These are phyloP conservation scores for Phoenicopterus ruber DNA, from an alignment of 2,113 vertebrate species.

Conservation along the genomic window DNA sequence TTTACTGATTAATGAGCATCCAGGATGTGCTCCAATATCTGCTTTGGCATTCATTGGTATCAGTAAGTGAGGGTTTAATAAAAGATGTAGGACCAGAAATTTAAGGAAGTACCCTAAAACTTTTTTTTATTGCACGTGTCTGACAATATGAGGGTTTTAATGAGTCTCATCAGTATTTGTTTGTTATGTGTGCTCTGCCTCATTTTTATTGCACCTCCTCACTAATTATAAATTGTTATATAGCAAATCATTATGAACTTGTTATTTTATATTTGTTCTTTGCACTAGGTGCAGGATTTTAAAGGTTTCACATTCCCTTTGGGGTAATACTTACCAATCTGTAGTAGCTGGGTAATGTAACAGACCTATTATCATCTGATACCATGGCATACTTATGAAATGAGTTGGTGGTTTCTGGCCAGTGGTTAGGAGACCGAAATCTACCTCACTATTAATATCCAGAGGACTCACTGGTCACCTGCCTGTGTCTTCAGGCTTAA, in stretches of 20 bases:
- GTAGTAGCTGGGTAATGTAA: not conserved
- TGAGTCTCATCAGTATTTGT: slow-evolving; percentile 24
- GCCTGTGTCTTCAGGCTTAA: not conserved
- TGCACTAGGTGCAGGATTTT: not conserved
- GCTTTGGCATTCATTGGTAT: not conserved
- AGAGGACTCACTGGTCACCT: not conserved
- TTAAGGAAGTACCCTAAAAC: not conserved
- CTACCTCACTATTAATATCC: not conserved
- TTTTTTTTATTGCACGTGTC: not conserved
- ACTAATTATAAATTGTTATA: not conserved
- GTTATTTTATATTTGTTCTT: slow-evolving; percentile 11
- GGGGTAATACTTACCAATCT: not conserved
- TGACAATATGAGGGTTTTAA: not conserved
- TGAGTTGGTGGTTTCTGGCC: not conserved
- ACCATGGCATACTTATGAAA: not conserved
- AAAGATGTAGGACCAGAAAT: not conserved
- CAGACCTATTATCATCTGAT: not conserved
- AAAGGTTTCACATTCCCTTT: not conserved
- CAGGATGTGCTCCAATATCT: not conserved
- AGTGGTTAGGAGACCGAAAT: not conserved
- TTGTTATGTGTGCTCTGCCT: not conserved
- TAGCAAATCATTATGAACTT: not conserved
- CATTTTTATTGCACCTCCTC: not conserved
- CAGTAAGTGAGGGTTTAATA: not conserved
- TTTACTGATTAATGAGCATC: not conserved